phyloP scores from a whole-genome alignment of 2,888 invertebrate genomes.

The Dascillus cervinus region DNA sequence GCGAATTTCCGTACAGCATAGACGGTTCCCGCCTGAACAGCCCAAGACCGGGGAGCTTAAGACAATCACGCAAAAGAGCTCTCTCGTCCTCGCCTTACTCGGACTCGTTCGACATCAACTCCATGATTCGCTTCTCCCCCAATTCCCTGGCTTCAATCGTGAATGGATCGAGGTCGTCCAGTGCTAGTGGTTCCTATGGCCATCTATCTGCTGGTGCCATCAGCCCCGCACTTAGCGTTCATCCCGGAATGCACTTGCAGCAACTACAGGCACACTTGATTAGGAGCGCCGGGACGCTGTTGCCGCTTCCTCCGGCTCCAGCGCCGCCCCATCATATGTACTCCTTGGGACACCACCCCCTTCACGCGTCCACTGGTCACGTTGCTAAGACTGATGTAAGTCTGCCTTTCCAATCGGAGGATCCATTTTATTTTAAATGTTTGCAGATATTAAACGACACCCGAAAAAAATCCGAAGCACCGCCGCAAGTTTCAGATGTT shows the following conservation, averaged over 20 bases:
- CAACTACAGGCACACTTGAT: slow-evolving; percentile 74
- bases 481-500: slow-evolving; percentile 14
- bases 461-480: slow-evolving; percentile 36
- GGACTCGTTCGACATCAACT: slow-evolving; percentile 91
- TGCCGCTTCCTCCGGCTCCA: slow-evolving; percentile 44
- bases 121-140: slow-evolving; percentile 92
- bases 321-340: slow-evolving; percentile 40
- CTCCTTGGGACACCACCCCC: slow-evolving; percentile 40
- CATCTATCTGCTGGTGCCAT: slow-evolving; percentile 92
- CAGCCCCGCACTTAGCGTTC: slow-evolving; percentile 72
- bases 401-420: slow-evolving; percentile 11
- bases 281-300: slow-evolving; percentile 53
- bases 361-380: slow-evolving; percentile 33
- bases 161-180: slow-evolving; percentile 77
- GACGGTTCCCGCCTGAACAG: slow-evolving; percentile 77
- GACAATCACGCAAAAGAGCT: slow-evolving; percentile 75
- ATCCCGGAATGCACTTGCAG: slow-evolving; percentile 59
- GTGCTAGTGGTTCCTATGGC: slow-evolving; percentile 92
- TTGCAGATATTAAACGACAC: slow-evolving; percentile 28
- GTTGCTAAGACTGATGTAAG: slow-evolving; percentile 38
- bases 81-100: slow-evolving; percentile 93
- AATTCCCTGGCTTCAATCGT: slow-evolving; percentile 78
- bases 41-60: slow-evolving; percentile 46
- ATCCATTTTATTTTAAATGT: too few species aligned
- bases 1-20: slow-evolving; percentile 84